Conservation (phyloP, 2,888 invertebrate genomes). For the Eurytoma adleriae region DNA sequence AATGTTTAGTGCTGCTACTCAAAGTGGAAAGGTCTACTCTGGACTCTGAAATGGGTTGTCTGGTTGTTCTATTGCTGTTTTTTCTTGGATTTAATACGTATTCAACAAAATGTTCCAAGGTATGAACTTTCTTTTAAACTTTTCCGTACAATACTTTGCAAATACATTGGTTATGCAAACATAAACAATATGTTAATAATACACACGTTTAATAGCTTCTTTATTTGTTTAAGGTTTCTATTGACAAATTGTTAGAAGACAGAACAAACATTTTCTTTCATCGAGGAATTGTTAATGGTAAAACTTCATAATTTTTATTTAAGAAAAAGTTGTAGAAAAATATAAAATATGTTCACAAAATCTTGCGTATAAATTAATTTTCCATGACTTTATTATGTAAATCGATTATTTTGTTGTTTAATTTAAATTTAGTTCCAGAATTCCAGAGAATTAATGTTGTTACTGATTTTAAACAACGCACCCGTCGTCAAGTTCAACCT, state of each 20-base stretch:
- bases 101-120: background rate
- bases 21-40: background rate
- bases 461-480: background rate
- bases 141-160: background rate
- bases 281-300: conserved; percentile 1
- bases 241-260: background rate
- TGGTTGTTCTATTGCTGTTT: background rate
- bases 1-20: background rate
- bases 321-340: no score
- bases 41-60: background rate
- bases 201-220: background rate
- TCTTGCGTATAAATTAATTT: background rate
- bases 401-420: no score
- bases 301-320: background rate
- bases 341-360: no score
- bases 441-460: background rate
- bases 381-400: no score
- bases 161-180: background rate
- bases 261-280: background rate
- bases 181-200: background rate
- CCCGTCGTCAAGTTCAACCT: background rate
- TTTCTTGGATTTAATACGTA: background rate
- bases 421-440: background rate
- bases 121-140: background rate
- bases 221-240: background rate